A percentile compares a stretch with the other conserved stretches of the same genome.
Evolutionary conservation across 2,888 invertebrate genomes (phyloP).

Genomic region (Pyrrhia umbra): DNA sequence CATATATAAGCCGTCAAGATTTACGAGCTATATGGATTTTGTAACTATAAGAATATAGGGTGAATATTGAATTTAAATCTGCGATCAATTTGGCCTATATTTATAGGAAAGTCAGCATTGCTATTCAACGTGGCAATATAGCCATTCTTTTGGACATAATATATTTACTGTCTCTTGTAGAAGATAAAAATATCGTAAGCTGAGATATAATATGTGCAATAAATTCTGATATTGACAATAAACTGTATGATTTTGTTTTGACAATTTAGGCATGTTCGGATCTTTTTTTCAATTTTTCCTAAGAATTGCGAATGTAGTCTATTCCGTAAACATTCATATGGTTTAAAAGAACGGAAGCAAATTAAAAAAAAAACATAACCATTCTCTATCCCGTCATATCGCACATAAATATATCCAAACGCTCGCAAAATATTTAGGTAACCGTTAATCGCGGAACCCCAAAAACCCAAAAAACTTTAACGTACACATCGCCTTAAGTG

Average conservation of each 20-base stretch:
- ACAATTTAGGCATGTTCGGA: no score
- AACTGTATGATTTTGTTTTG: no score
- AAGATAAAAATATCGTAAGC: no score
- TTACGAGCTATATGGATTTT: not conserved
- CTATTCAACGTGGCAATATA: no score
- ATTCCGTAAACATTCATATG: no score
- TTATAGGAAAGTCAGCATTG: no score
- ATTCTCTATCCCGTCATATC: not conserved
- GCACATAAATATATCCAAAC: conserved; percentile 8
- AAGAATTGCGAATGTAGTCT: no score
- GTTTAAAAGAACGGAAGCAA: not conserved
- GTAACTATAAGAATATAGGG: not conserved
- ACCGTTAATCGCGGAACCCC: conserved; percentile 17
- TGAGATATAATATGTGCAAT: no score
- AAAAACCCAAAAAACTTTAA: conserved; percentile 28
- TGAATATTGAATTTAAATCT: not conserved
- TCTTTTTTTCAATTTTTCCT: no score
- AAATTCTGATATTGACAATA: no score
- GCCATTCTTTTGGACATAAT: no score
- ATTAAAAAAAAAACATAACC: not conserved
- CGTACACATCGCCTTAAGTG: conserved; percentile 31
- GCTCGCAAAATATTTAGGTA: conserved; percentile 24
- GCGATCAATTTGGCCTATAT: not conserved
- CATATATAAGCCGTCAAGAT: not conserved
- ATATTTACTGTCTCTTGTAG: no score